Percentiles rank a stretch among this genome's conserved stretches.
phyloP scores from a whole-genome alignment of 2,797 vertebrate species.

The Melanotaenia trifasciata region DNA sequence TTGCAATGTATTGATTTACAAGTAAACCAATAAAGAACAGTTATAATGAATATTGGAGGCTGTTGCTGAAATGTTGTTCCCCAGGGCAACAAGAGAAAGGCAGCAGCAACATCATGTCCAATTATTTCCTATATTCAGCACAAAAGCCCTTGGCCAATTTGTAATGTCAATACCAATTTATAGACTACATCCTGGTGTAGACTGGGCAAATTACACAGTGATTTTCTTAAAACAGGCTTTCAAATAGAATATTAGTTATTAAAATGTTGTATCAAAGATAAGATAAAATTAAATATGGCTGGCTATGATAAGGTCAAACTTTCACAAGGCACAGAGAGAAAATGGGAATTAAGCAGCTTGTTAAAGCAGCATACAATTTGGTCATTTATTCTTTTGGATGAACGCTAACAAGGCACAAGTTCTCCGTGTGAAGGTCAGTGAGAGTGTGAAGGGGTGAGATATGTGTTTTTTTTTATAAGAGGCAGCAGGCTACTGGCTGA shows the following conservation, averaged over 20 bases:
- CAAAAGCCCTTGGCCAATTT: slow-evolving; percentile 45
- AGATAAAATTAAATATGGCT: slow-evolving; percentile 17
- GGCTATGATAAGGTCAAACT: slow-evolving; percentile 32
- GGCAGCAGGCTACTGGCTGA: neutral
- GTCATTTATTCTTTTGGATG: slow-evolving; percentile 23
- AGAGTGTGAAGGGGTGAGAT: slow-evolving; percentile 12
- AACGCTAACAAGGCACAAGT: slow-evolving; percentile 34
- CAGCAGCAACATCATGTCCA: slow-evolving; percentile 61
- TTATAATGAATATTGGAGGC: slow-evolving; percentile 71
- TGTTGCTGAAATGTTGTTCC: slow-evolving; percentile 62
- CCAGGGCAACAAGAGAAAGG: slow-evolving; percentile 52
- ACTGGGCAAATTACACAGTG: slow-evolving; percentile 15
- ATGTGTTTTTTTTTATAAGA: slow-evolving; percentile 1
- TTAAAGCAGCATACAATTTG: slow-evolving; percentile 30
- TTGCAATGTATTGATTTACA: slow-evolving; percentile 72
- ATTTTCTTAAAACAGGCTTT: slow-evolving; percentile 22
- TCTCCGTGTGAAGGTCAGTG: slow-evolving; percentile 28
- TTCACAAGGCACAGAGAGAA: neutral
- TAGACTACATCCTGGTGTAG: slow-evolving; percentile 18
- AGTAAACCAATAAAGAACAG: slow-evolving; percentile 59
- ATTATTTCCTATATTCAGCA: slow-evolving; percentile 58
- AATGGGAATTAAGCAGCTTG: slow-evolving; percentile 36
- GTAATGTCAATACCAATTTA: slow-evolving; percentile 51
- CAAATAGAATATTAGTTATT: slow-evolving; percentile 24
- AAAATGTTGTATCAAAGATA: neutral